Base-by-base conservation (phyloP, 2,113 vertebrate species). In the Cephalopterus ornatus region DNA sequence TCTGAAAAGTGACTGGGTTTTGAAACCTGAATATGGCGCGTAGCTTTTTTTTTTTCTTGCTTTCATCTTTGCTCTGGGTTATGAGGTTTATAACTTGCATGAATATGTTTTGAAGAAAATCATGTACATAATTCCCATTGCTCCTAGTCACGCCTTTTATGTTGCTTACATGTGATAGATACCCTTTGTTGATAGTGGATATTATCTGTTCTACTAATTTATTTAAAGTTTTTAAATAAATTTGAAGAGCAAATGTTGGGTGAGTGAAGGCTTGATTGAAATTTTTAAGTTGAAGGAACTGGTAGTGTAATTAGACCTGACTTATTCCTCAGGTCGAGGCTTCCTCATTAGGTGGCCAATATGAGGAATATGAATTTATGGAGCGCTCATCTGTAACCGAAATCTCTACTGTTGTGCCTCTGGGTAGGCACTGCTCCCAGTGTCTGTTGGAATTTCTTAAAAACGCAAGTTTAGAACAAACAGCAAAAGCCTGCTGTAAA, bases 21-120 rank as follows among this genome's bases (percentile, higher is more conserved):
- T 97, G 93, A 97, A 97, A 97, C 93, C 96, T 96, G 95, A 96
- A 74, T 88, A 84, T 73, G 94, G 89, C 80, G 42, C 46, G 5
- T 94, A 53, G 59, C 62, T 37, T 58, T 85, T 65, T 56, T 49
- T 56, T 62, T 35, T 8, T 16, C 68, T 92, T 88, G 80, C 92
- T 93, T 97, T 90, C 32, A 20, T 78, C 50, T 73, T 78, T 81
- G 21, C 76, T 78, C 28, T 95, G 93, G 74, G 33, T 92, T 93
- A 35, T 42, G 58, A 82, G 30, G 23, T 68, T 92, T 86, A 72
- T 89, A 81, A 85, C 61, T 79, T 96, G 63, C 82, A 58, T 88
- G 68, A 33, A 44, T 71, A 23, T 73, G 79, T 92, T 92, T 76
- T 32, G 23, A 5, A 30, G 58, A 86, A 87, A 56, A 47, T 26